phyloP scores from a whole-genome alignment of 92 coral and sea anemone species.

The Metridium senile region DNA sequence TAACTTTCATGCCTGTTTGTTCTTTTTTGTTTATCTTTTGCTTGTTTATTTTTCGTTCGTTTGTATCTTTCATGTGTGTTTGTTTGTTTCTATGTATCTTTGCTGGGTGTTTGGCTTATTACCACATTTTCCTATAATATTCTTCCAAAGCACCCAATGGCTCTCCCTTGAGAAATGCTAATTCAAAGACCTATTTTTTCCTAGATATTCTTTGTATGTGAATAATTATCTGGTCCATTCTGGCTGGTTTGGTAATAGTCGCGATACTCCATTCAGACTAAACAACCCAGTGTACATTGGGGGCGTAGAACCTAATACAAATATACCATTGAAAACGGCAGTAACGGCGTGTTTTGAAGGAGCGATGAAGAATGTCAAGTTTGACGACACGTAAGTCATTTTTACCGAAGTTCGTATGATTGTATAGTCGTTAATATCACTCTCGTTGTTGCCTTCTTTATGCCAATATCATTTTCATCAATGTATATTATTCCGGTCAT shows the following conservation, averaged over 20 bases:
- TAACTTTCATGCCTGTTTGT: too few species aligned
- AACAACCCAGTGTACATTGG: conserved; percentile 65
- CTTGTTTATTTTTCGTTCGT: too few species aligned
- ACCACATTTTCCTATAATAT: too few species aligned
- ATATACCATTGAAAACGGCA: conserved; percentile 39
- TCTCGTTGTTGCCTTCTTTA: too few species aligned
- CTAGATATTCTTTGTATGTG: conserved; percentile 60
- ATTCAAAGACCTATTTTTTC: neutral
- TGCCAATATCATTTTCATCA: too few species aligned
- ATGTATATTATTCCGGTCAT: too few species aligned
- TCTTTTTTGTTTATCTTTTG: too few species aligned
- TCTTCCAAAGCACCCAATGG: too few species aligned
- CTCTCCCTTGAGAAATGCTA: neutral
- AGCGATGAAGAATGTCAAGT: conserved; percentile 61
- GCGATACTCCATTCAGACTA: conserved; percentile 22
- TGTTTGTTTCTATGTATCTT: too few species aligned
- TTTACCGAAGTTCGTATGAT: neutral
- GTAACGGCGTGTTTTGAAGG: conserved; percentile 70
- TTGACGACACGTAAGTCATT: conserved; percentile 60
- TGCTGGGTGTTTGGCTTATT: too few species aligned
- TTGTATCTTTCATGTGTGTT: too few species aligned
- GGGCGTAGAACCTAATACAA: conserved; percentile 54
- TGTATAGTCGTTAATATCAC: neutral
- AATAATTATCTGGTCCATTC: conserved; percentile 48
- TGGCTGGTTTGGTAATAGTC: conserved; percentile 40